Conservation (phyloP, 2,888 invertebrate genomes). For the Muschampia plurimacula region DNA sequence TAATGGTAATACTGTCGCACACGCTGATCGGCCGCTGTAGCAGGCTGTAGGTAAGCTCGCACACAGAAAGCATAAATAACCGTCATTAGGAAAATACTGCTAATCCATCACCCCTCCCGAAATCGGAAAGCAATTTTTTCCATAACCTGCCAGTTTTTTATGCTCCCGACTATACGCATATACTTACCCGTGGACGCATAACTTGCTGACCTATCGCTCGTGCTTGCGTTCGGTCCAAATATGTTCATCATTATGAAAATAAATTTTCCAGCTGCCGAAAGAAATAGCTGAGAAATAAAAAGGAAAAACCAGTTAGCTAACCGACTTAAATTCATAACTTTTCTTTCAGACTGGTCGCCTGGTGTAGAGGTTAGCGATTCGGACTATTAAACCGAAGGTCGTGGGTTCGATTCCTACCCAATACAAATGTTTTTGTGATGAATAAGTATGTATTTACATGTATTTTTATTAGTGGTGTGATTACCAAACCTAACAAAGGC, state of each 20-base stretch:
- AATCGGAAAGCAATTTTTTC: constrained; percentile 36
- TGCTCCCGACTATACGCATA: constrained; percentile 13
- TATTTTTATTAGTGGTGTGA: no score
- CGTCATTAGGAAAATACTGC: constrained; percentile 36
- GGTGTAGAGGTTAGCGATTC: no score
- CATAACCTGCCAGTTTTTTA: constrained; percentile 15
- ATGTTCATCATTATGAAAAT: neutral
- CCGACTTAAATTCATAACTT: no score
- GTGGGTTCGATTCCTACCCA: no score
- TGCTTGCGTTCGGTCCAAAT: neutral
- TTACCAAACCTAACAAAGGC: no score
- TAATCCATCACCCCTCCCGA: constrained; percentile 32
- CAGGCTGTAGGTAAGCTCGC: constrained; percentile 22
- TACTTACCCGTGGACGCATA: neutral
- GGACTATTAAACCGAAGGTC: no score
- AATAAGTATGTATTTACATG: no score
- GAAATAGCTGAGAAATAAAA: neutral
- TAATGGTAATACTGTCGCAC: constrained; percentile 34
- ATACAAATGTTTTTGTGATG: no score
- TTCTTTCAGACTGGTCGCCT: no score
- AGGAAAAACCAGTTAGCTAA: neutral
- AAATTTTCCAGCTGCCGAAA: no score
- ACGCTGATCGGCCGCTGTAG: neutral
- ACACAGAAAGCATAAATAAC: constrained; percentile 36
- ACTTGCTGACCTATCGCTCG: constrained; percentile 13